These are phyloP conservation scores for Echinops telfairi DNA, from an alignment of 2,113 vertebrate species.

Conservation along the genomic window DNA sequence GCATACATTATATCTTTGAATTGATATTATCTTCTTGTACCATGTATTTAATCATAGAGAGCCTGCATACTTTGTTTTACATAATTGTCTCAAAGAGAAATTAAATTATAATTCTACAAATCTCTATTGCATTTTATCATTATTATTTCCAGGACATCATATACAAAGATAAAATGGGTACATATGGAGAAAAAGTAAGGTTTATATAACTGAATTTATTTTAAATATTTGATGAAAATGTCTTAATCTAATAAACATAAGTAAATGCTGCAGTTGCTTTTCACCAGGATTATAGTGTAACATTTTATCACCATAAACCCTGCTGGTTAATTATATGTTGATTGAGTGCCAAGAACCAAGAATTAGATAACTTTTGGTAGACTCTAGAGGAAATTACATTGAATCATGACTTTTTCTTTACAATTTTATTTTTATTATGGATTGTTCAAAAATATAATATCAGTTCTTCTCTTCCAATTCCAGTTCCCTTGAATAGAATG, in stretches of 20 bases:
- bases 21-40: constrained; percentile 1
- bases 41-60: background rate
- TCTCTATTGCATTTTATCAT: background rate
- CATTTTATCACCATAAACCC: background rate
- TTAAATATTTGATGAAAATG: background rate
- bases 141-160: constrained; percentile 14
- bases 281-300: background rate
- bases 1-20: background rate
- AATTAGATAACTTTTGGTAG: constrained; percentile 2
- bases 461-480: background rate
- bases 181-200: background rate
- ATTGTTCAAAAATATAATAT: background rate
- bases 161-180: background rate
- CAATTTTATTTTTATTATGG: constrained; percentile 4
- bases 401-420: background rate
- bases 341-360: constrained; percentile 15
- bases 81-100: background rate
- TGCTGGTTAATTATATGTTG: background rate
- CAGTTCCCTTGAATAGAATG: background rate
- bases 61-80: background rate
- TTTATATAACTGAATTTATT: background rate
- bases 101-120: background rate
- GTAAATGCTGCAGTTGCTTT: background rate
- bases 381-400: background rate
- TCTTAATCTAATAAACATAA: background rate